These are phyloP conservation scores for Strongylocentrotus purpuratus DNA, from an alignment of 35 echinoderm and acorn worm species.

Conservation along the genomic window DNA sequence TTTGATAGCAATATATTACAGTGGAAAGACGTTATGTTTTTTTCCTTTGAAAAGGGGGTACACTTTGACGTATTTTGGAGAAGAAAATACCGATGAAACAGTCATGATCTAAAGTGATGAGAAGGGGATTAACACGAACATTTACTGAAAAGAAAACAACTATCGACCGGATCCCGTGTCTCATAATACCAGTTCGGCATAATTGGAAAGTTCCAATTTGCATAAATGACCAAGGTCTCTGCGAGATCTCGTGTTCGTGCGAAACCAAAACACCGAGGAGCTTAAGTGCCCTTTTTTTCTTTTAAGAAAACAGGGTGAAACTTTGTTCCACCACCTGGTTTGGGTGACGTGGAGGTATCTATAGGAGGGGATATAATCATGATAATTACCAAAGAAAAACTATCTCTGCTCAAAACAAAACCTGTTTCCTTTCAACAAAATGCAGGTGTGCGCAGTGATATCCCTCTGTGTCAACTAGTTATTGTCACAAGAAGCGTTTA, in stretches of 20 bases:
- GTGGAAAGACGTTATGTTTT: too few relatives aligned
- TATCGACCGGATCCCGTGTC: neutral
- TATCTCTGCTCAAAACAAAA: neutral
- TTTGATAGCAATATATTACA: too few relatives aligned
- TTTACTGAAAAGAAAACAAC: neutral
- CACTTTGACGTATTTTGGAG: neutral
- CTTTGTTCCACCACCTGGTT: neutral
- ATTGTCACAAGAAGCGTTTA: neutral
- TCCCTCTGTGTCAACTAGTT: neutral
- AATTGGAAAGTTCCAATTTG: slow-evolving; percentile 21
- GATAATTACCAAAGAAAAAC: neutral
- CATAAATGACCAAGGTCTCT: slow-evolving; percentile 5
- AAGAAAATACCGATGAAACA: neutral
- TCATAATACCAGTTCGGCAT: neutral
- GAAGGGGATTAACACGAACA: neutral
- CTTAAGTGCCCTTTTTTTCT: neutral
- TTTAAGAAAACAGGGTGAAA: neutral
- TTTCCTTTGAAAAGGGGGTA: neutral
- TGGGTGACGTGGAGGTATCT: neutral
- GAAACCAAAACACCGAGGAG: neutral
- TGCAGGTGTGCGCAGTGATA: neutral
- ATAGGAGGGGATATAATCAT: neutral
- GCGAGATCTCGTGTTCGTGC: slow-evolving; percentile 4
- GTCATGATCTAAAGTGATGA: neutral
- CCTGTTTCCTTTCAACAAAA: neutral